A percentile compares a stretch with the other conserved stretches of the same genome.
phyloP scores from a whole-genome alignment of 2,797 vertebrate species.

The Pseudochromis fuscus region DNA sequence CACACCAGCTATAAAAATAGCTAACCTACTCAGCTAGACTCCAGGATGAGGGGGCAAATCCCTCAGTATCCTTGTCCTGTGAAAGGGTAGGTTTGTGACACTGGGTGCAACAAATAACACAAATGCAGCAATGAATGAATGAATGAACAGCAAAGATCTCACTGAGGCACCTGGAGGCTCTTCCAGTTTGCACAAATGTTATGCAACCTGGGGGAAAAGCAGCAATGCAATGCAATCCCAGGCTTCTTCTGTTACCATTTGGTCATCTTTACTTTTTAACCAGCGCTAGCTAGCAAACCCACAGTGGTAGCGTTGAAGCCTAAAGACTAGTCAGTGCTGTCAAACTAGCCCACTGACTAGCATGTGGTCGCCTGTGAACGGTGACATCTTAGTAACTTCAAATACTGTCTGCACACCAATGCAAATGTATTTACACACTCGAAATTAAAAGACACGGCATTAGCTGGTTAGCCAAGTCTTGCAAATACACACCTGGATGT shows the following conservation, averaged over 20 bases:
- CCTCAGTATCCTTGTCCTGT: conserved; percentile 54
- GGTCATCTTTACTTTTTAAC: conserved; percentile 36
- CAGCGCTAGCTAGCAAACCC: conserved; percentile 26
- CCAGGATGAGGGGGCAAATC: conserved; percentile 72
- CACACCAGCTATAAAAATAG: conserved; percentile 80
- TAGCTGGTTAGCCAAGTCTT: neutral
- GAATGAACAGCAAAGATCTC: conserved; percentile 17
- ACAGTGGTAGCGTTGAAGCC: conserved; percentile 6
- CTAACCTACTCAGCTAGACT: conserved; percentile 79
- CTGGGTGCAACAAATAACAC: conserved; percentile 23
- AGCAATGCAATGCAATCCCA: conserved; percentile 41
- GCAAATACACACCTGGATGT: conserved; percentile 7
- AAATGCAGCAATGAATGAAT: conserved; percentile 22
- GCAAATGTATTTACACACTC: conserved; percentile 9
- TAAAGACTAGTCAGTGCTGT: conserved; percentile 21
- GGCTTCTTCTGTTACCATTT: conserved; percentile 20
- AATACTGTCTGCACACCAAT: conserved; percentile 37
- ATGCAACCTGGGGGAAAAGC: conserved; percentile 59
- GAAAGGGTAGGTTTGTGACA: conserved; percentile 47
- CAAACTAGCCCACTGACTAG: conserved; percentile 43
- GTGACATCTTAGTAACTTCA: conserved; percentile 51
- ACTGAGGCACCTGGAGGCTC: conserved; percentile 39
- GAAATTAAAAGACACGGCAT: neutral
- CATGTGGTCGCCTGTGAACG: conserved; percentile 63
- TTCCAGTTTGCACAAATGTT: conserved; percentile 58